A percentile compares a stretch with the other conserved stretches of the same genome.
Evolutionary conservation across 2,113 vertebrate species (phyloP).

Genomic region (Cettia cetti): DNA sequence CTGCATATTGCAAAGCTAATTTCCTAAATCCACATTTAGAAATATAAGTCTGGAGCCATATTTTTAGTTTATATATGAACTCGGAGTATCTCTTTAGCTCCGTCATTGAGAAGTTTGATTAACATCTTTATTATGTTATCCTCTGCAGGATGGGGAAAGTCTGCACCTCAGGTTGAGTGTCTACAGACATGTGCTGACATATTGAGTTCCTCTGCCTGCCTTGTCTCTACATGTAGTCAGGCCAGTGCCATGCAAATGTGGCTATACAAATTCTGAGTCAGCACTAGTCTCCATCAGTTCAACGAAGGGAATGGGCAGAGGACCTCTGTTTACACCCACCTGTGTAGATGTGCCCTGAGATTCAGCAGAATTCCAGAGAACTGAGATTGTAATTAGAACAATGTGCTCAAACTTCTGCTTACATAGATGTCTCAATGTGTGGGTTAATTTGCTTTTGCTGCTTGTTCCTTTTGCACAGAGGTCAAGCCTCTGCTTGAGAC

Average conservation of each 20-base stretch:
- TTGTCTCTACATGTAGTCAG: background rate
- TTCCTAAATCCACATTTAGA: background rate
- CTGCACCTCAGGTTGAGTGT: background rate
- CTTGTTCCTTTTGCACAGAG: background rate
- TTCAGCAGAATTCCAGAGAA: background rate
- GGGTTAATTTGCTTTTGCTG: conserved; percentile 10
- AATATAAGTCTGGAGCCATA: background rate
- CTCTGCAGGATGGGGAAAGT: background rate
- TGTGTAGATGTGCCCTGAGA: background rate
- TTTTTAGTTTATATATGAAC: background rate
- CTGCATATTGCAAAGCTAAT: background rate
- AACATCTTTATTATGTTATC: background rate
- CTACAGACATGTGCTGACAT: background rate
- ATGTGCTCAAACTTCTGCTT: background rate
- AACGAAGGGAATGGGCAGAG: background rate
- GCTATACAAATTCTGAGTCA: conserved; percentile 11
- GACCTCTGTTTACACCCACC: background rate
- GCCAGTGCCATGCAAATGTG: conserved; percentile 1
- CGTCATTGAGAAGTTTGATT: background rate
- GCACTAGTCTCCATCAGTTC: background rate
- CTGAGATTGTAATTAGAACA: background rate
- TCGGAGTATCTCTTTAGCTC: background rate
- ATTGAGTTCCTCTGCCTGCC: background rate
- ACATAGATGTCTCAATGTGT: background rate
- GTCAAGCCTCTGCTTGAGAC: conserved; percentile 8